Conservation (phyloP, 2,888 invertebrate species). For the Drosophila helvetica region DNA sequence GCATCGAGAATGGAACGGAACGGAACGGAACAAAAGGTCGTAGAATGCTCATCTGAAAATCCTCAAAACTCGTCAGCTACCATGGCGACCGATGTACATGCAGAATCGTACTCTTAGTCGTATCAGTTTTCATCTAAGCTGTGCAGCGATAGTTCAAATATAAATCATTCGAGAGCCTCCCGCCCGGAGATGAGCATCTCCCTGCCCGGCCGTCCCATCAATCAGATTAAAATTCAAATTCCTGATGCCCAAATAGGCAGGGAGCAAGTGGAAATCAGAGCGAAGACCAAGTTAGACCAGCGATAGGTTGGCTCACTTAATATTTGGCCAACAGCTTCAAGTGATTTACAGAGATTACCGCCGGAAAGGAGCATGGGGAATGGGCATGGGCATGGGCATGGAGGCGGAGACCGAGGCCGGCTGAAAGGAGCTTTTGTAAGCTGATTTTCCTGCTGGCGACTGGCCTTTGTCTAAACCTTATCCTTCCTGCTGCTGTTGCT, state of each 20-base stretch:
- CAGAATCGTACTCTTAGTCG: not conserved
- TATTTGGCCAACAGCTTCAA: constrained; percentile 46
- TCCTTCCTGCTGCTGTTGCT: constrained; percentile 6
- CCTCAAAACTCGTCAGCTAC: not conserved
- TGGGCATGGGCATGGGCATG: not conserved
- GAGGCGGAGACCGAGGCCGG: not conserved
- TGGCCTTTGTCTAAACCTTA: constrained; percentile 43
- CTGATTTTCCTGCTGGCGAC: constrained; percentile 45
- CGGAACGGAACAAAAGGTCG: too few relatives aligned
- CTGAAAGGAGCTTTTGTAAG: constrained; percentile 46
- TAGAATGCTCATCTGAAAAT: not conserved
- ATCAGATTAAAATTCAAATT: constrained; percentile 46
- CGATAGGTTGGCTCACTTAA: constrained; percentile 31
- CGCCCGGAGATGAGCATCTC: constrained; percentile 8
- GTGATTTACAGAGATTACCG: constrained; percentile 46
- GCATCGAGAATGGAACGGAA: too few relatives aligned
- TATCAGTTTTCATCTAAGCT: not conserved
- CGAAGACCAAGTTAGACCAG: constrained; percentile 4
- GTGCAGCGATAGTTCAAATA: not conserved
- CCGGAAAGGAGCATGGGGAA: constrained; percentile 15
- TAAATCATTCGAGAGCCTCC: not conserved
- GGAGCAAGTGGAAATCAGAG: constrained; percentile 12
- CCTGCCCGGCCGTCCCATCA: constrained; percentile 24
- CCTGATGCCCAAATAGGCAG: constrained; percentile 25
- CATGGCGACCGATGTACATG: too few relatives aligned